Evolutionary conservation across 2,113 vertebrate species (phyloP), one percentile per base, ranked within the genome.

Genomic region (Mystacornis crossleyi): DNA sequence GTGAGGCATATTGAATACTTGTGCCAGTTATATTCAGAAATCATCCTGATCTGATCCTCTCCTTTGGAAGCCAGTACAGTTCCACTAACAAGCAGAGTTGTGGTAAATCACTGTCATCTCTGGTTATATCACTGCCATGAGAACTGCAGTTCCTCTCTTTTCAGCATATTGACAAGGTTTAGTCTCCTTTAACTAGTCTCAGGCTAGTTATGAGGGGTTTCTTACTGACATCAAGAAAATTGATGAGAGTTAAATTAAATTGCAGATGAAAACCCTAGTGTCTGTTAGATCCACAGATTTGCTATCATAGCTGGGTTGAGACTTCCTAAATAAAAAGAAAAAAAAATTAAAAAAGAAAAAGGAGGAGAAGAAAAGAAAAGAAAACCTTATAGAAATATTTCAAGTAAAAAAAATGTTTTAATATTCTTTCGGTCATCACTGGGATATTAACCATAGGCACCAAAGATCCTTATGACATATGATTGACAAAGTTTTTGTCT

Each of bases 21-120:
- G 12, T 31, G 21, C 14, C 26, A 65, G 5, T 29, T 53, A 17
- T 36, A 54, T 43, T 50, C 16, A 69, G 40, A 89, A 91, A n/a
- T 18, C 18, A 57, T 25, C 33, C 54, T 48, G 21, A n/a, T 21
- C 15, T 65, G 13, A 19, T 55, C 31, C 11, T 73, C 24, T 55
- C 13, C 28, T 55, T 26, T 72, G n/a, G 38, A 65, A 77, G 10
- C 16, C 54, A 40, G 7, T 55, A 26, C 3, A 50, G 5, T 71
- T 91, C 18, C 36, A 26, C 2, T 21, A 25, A 24, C 14, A 34
- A 7, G 2, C 0, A 0, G 14, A 40, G 29, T 29, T 47, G 16
- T 80, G 26, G 61, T 29, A 83, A 69, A 69, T 48, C 38, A 29
- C 18, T 36, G 17, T 31, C 36, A 34, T 38, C 33, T 55, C 26